Percentiles rank a stretch among this genome's conserved stretches.
These are phyloP conservation scores for Girardinus metallicus DNA, from an alignment of 2,797 vertebrate species.

Conservation along the genomic window DNA sequence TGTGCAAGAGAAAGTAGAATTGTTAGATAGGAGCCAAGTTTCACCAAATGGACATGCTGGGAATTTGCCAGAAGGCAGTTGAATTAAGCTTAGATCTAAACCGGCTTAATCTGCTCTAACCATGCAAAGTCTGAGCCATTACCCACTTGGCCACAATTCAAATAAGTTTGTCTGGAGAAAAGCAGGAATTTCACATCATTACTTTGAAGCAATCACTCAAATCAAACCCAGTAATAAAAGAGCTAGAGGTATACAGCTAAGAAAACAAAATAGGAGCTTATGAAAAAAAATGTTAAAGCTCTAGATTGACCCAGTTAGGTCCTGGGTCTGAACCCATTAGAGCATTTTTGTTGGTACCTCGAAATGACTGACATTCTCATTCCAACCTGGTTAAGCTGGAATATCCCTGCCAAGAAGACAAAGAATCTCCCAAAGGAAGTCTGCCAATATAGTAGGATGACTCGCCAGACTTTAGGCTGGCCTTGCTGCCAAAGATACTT, in stretches of 20 bases:
- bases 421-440: conserved; percentile 3
- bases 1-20: too few relatives aligned
- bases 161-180: conserved; percentile 3
- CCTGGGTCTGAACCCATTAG: neutral
- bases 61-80: neutral
- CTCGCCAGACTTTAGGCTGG: neutral
- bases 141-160: neutral
- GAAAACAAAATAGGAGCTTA: neutral
- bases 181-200: neutral
- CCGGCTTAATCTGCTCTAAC: neutral
- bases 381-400: neutral
- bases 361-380: neutral
- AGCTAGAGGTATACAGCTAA: neutral
- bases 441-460: neutral
- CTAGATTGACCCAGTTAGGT: neutral
- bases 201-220: neutral
- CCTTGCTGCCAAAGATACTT: neutral
- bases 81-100: neutral
- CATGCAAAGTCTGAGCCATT: neutral
- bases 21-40: neutral
- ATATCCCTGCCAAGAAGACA: conserved; percentile 4
- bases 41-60: neutral
- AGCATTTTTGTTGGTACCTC: neutral
- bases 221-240: neutral
- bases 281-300: neutral